Percentiles rank a stretch among this genome's conserved stretches.
Evolutionary conservation across 64 coral and sea anemone genomes (phyloP).

Genomic region (Trachythela sp.): DNA sequence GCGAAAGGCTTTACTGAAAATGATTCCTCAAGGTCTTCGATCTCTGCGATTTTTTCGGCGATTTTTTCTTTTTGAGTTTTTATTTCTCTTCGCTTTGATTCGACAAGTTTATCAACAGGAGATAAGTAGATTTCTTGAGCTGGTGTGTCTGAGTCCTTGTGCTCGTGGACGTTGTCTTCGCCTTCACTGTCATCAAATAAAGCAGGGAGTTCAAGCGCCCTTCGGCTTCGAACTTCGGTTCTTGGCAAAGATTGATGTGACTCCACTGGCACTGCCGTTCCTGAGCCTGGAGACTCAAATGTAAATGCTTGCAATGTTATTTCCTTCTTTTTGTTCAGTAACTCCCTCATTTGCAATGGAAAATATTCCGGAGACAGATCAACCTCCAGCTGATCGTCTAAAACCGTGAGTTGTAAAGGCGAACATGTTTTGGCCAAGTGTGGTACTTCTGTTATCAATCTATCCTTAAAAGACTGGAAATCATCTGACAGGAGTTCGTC

Average conservation of each 20-base stretch:
- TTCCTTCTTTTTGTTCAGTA: neutral
- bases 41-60: neutral
- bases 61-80: neutral
- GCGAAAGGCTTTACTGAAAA: neutral
- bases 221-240: neutral
- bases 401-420: neutral
- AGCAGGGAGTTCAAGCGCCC: neutral
- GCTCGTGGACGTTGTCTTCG: neutral
- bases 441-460: neutral
- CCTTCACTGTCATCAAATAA: neutral
- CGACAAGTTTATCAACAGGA: constrained; percentile 44
- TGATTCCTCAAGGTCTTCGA: neutral
- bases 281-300: neutral
- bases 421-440: neutral
- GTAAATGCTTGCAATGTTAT: neutral
- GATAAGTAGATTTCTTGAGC: neutral
- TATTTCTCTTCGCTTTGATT: constrained; percentile 35
- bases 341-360: neutral
- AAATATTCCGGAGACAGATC: neutral
- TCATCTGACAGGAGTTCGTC: neutral
- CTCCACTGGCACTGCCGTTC: neutral
- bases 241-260: neutral
- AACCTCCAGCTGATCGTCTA: neutral
- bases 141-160: neutral
- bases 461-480: neutral